Percentiles rank a stretch among this genome's conserved stretches.
These are phyloP conservation scores for Cartodere bifasciata DNA, from an alignment of 2,888 invertebrate species.

Conservation along the genomic window DNA sequence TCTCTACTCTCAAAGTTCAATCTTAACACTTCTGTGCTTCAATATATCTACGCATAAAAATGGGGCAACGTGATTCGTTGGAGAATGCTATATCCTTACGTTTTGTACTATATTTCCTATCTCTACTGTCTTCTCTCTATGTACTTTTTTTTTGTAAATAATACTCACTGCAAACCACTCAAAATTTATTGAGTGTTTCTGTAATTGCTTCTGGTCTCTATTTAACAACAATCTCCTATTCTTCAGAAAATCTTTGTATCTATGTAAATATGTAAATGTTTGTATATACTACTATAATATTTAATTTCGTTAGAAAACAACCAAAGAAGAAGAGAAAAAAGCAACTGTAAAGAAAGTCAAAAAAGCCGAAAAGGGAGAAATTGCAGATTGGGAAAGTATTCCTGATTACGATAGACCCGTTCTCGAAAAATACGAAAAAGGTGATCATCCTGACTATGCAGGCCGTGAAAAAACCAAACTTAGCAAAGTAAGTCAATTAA, in stretches of 20 bases:
- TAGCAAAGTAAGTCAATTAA: constrained; percentile 26
- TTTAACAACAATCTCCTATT: background rate
- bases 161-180: too few relatives aligned
- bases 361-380: constrained; percentile 22
- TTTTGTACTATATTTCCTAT: too few relatives aligned
- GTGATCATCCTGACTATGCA: constrained; percentile 37
- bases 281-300: constrained; percentile 1
- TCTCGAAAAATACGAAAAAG: constrained; percentile 51
- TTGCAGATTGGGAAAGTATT: constrained; percentile 33
- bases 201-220: constrained; percentile 5
- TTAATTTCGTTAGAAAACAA: constrained; percentile 21
- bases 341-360: constrained; percentile 20
- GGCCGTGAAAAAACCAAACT: constrained; percentile 36
- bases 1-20: too few relatives aligned
- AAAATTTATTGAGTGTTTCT: too few relatives aligned
- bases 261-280: constrained; percentile 4
- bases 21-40: too few relatives aligned
- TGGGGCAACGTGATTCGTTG: too few relatives aligned
- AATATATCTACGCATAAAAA: too few relatives aligned
- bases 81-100: too few relatives aligned
- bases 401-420: constrained; percentile 67
- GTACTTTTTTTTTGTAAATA: too few relatives aligned
- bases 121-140: too few relatives aligned
- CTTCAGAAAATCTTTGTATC: background rate
- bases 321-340: constrained; percentile 21